Percentiles rank a stretch among this genome's conserved stretches.
Evolutionary conservation across 1,140 invertebrate genomes (phyloP).

Genomic region (Calephelis nemesis): DNA sequence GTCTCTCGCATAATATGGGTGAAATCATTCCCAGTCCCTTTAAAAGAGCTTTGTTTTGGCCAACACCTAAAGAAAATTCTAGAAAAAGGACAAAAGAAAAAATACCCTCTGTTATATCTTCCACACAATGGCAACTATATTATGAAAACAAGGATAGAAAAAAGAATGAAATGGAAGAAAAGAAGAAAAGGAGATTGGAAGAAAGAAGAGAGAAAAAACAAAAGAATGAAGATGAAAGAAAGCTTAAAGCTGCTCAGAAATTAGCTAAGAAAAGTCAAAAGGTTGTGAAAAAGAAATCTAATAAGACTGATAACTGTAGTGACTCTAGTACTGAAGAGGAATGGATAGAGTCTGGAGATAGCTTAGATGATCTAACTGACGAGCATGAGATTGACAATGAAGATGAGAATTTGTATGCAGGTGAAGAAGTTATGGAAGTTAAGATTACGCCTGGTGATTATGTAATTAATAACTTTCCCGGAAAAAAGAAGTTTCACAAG

Average conservation of each 20-base stretch:
- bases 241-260: neutral
- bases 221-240: neutral
- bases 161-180: slow-evolving; percentile 8
- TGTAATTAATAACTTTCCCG: neutral
- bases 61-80: slow-evolving; percentile 13
- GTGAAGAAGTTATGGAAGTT: neutral
- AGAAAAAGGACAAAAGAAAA: slow-evolving; percentile 3
- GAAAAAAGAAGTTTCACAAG: slow-evolving; percentile 1
- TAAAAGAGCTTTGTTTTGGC: slow-evolving; percentile 17
- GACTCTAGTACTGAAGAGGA: neutral
- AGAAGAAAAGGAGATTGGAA: neutral
- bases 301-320: too few species aligned
- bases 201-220: slow-evolving; percentile 11
- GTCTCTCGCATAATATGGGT: slow-evolving; percentile 9
- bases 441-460: too few species aligned
- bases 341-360: neutral
- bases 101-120: slow-evolving; percentile 8
- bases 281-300: too few species aligned
- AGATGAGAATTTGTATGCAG: neutral
- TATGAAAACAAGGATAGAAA: slow-evolving; percentile 9
- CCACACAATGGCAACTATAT: slow-evolving; percentile 4
- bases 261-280: neutral
- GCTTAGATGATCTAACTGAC: too few species aligned
- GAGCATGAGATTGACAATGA: too few species aligned
- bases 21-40: slow-evolving; percentile 7